Evolutionary conservation across 2,797 vertebrate species (phyloP).

Genomic region (Mionectes olivaceus): DNA sequence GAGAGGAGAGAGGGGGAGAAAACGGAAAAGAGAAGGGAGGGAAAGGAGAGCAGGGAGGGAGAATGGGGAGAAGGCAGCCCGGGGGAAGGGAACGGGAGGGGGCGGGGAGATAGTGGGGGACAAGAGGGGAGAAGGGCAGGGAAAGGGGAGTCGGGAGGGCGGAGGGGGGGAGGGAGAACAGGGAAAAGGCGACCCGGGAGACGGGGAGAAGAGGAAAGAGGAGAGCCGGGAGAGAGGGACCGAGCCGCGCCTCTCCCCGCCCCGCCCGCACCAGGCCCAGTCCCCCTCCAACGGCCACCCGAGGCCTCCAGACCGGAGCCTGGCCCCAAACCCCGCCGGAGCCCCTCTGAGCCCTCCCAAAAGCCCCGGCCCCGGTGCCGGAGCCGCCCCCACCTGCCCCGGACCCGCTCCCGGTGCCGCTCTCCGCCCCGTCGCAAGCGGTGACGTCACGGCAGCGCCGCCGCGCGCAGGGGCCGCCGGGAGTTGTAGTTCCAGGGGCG

Average conservation of each 20-base stretch:
- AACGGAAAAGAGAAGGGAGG: too few species aligned
- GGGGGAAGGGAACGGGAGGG: too few species aligned
- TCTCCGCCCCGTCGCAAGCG: accelerated
- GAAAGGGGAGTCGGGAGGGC: too few species aligned
- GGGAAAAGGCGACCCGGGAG: too few species aligned
- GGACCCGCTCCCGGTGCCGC: not conserved
- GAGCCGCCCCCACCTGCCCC: not conserved
- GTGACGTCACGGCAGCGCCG: not conserved
- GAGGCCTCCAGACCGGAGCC: not conserved
- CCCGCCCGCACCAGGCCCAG: not conserved
- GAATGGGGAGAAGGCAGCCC: too few species aligned
- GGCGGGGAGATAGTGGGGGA: not conserved
- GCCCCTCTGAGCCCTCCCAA: too few species aligned
- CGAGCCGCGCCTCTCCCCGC: not conserved
- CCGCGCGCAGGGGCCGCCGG: not conserved
- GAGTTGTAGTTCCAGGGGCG: not conserved
- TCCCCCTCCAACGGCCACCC: too few species aligned
- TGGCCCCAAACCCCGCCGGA: too few species aligned
- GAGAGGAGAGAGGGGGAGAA: too few species aligned
- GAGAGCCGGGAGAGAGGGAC: not conserved
- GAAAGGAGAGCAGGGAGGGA: not conserved
- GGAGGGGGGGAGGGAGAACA: not conserved
- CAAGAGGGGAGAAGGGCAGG: not conserved
- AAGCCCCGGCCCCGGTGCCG: too few species aligned
- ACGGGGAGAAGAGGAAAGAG: not conserved